phyloP scores from a whole-genome alignment of 2,888 invertebrate genomes.

The Helobdella robusta region DNA sequence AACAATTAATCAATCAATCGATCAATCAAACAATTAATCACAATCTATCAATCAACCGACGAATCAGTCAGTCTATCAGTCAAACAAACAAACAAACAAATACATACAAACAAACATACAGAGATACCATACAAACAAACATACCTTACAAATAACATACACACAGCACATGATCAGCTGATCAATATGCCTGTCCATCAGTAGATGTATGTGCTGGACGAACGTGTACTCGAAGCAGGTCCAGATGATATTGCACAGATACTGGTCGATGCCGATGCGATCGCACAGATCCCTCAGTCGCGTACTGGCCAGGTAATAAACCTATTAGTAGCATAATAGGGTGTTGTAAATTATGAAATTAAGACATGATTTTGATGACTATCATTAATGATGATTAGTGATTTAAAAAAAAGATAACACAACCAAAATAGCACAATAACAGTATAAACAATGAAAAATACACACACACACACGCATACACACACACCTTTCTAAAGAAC shows the following conservation, averaged over 20 bases:
- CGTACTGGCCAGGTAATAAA: constrained; percentile 83
- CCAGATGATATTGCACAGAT: constrained; percentile 73
- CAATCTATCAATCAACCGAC: background rate
- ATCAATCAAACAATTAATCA: background rate
- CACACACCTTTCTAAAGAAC: constrained; percentile 75
- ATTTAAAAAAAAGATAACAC: too few relatives aligned
- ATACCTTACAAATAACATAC: constrained; percentile 80
- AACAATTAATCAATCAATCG: background rate
- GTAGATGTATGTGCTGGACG: constrained; percentile 69
- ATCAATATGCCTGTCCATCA: constrained; percentile 88
- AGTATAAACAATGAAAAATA: background rate
- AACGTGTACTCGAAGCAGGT: constrained; percentile 87
- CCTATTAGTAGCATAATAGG: constrained; percentile 62
- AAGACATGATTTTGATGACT: too few relatives aligned
- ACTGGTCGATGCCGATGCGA: constrained; percentile 61
- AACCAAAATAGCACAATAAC: too few relatives aligned
- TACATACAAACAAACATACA: background rate
- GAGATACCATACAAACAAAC: constrained; percentile 3
- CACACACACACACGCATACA: background rate
- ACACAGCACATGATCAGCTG: constrained; percentile 96
- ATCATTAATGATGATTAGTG: too few relatives aligned
- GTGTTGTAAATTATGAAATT: too few relatives aligned
- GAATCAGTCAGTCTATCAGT: background rate
- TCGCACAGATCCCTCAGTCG: constrained; percentile 81
- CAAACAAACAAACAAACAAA: background rate